These are phyloP conservation scores for Pogonophryne albipinna DNA, from an alignment of 2,797 vertebrate genomes.

Conservation along the genomic window DNA sequence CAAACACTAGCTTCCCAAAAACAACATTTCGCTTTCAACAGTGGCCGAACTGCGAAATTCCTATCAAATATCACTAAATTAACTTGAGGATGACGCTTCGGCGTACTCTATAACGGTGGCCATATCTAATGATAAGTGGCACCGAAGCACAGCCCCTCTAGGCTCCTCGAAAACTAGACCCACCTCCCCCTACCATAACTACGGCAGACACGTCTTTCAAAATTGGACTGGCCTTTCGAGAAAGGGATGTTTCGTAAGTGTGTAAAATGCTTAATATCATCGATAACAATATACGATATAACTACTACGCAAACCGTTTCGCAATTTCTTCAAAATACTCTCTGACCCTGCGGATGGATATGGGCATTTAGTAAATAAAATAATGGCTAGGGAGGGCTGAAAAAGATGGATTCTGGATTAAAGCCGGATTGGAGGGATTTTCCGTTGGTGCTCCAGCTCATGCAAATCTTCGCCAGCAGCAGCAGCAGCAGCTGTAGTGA, in stretches of 20 bases:
- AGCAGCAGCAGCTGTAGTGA: constrained; percentile 30
- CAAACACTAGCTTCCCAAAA: constrained; percentile 57
- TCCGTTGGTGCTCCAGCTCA: constrained; percentile 26
- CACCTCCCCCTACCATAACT: constrained; percentile 60
- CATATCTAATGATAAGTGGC: constrained; percentile 89
- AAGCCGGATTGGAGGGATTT: constrained; percentile 25
- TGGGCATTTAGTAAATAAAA: constrained; percentile 88
- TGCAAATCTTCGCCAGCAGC: constrained; percentile 56
- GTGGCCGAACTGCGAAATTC: constrained; percentile 38
- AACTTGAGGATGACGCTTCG: constrained; percentile 86
- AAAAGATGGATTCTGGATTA: constrained; percentile 75
- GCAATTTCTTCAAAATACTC: constrained; percentile 85
- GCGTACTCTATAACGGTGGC: constrained; percentile 84
- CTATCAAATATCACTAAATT: constrained; percentile 75
- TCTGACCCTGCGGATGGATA: constrained; percentile 89
- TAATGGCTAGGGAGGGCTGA: constrained; percentile 71
- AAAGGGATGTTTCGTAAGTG: background rate
- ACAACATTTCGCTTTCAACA: constrained; percentile 32
- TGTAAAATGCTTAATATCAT: background rate
- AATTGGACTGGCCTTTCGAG: background rate
- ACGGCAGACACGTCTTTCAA: constrained; percentile 15
- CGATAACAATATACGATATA: constrained; percentile 9
- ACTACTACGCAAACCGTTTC: constrained; percentile 41
- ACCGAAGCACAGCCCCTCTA: constrained; percentile 79
- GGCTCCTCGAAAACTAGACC: constrained; percentile 79